Percentiles rank a stretch among this genome's conserved stretches.
Evolutionary conservation across 2,888 invertebrate genomes (phyloP).

Genomic region (Eupithecia centaureata): DNA sequence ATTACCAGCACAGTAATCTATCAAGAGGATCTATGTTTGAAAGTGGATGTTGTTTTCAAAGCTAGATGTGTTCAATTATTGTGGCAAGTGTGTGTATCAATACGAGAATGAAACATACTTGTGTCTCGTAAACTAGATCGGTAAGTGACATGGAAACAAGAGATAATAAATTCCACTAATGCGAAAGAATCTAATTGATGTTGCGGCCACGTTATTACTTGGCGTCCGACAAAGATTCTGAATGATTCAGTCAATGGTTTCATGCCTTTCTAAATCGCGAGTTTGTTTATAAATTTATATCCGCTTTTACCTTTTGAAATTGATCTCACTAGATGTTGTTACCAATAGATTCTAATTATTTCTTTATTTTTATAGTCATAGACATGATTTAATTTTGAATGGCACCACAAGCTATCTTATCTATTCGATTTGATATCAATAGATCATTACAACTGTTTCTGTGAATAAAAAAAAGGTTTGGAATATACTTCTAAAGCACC

Average conservation of each 20-base stretch:
- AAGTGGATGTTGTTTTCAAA: conserved; percentile 43
- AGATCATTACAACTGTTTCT: neutral
- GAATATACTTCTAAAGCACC: neutral
- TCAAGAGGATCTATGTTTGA: conserved; percentile 13
- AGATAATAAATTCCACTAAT: conserved; percentile 48
- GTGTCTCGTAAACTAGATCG: conserved; percentile 67
- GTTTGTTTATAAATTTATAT: conserved; percentile 56
- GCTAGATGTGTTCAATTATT: conserved; percentile 65
- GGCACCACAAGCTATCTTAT: conserved; percentile 16
- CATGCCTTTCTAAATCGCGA: conserved; percentile 73
- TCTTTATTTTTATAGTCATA: neutral
- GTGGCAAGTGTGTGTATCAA: conserved; percentile 71
- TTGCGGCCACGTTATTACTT: conserved; percentile 36
- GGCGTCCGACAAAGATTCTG: conserved; percentile 48
- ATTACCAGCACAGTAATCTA: conserved; percentile 2
- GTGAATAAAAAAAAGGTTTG: neutral
- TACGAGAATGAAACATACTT: conserved; percentile 79
- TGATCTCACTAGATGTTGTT: conserved; percentile 7
- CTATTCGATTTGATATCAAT: conserved; percentile 9
- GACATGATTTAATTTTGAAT: conserved; percentile 4
- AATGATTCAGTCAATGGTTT: conserved; percentile 43
- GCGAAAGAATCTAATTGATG: conserved; percentile 44
- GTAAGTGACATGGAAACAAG: conserved; percentile 63
- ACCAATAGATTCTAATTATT: neutral
- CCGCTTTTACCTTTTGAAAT: conserved; percentile 32